Evolutionary conservation across 1,140 invertebrate genomes (phyloP).

Genomic region (Drosophila arawakana): DNA sequence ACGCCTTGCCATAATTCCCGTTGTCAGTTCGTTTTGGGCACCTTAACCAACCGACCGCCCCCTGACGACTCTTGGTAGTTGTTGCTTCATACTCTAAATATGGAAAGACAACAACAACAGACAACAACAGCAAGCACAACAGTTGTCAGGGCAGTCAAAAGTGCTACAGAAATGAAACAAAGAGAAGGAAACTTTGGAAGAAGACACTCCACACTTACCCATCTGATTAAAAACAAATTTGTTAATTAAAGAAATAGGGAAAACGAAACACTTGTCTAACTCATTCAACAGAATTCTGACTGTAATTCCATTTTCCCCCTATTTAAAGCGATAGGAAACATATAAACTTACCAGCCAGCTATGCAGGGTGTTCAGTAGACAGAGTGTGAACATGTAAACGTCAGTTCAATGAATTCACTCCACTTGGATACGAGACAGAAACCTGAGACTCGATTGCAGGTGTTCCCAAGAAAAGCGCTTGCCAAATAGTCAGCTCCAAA

Average conservation of each 20-base stretch:
- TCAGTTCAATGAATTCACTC: constrained; percentile 46
- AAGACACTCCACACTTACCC: too few species aligned
- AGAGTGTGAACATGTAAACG: constrained; percentile 71
- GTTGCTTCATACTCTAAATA: constrained; percentile 13
- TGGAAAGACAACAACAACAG: constrained; percentile 49
- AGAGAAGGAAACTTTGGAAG: constrained; percentile 25
- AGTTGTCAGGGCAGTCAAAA: constrained; percentile 72
- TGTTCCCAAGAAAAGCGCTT: constrained; percentile 49
- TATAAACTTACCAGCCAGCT: neutral
- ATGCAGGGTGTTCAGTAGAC: constrained; percentile 16
- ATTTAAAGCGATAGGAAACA: too few species aligned
- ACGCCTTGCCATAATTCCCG: constrained; percentile 54
- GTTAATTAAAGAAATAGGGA: too few species aligned
- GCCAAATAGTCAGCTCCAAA: constrained; percentile 21
- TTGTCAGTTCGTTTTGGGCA: constrained; percentile 33
- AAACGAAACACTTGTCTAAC: too few species aligned
- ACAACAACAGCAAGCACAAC: constrained; percentile 37
- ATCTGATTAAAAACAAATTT: too few species aligned
- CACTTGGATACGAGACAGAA: constrained; percentile 9
- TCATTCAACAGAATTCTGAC: too few species aligned
- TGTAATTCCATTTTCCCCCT: too few species aligned
- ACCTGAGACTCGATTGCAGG: constrained; percentile 56
- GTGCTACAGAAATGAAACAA: constrained; percentile 49
- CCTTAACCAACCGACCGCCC: constrained; percentile 47
- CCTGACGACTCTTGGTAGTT: too few species aligned